Base-by-base conservation (phyloP, 2,888 invertebrate genomes). In the Imbricaverruca yamaguchii region DNA sequence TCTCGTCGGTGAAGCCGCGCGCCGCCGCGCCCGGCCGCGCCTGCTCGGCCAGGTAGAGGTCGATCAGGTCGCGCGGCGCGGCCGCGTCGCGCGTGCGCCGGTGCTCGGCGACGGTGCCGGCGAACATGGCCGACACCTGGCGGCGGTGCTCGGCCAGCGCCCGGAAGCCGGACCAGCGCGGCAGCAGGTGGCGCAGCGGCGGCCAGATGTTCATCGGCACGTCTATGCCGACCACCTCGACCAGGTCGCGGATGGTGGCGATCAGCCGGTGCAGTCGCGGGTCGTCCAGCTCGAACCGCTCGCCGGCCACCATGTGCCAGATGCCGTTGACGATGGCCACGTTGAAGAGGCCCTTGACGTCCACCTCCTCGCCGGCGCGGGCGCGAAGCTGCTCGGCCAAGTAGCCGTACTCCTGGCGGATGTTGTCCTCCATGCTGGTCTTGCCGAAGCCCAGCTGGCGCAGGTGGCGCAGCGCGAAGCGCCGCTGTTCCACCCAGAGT, bases 111-210 rank as follows among this genome's bases (percentile, higher is more conserved):
- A 59, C 15, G 3, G 59, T 7, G 59, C 11, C 59, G 1, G 12
- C 0, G 59, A 59, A 59, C 12, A 59, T 11, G 1, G 2, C 59
- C 12, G 59, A 4, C 12, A 15, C 15, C 59, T 59, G 59, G 59
- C 15, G 12, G 59, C 59, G 25, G 53, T 21, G 56, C 13, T 55
- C 53, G 61, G 23, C 21, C 56, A 23, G n/a, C 15, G 15, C 18
- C 11, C 55, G 23, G 55, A n/a, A n/a, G 55, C 25, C 74, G 77
- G 21, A 15, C 12, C 56, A 65, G 63, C 21, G 55, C 18, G 80
- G 55, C n/a, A 69, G 18, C n/a, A 80, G 57, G 53, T 56, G 80
- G 80, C 18, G 67, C 69, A 81, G 13, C 65, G 80, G 67, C 39
- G 56, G 69, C 25, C n/a, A 23, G 8, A 67, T 23, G 65, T 67